Conservation (phyloP, 2,797 vertebrate genomes). For the Bradypus variegatus region DNA sequence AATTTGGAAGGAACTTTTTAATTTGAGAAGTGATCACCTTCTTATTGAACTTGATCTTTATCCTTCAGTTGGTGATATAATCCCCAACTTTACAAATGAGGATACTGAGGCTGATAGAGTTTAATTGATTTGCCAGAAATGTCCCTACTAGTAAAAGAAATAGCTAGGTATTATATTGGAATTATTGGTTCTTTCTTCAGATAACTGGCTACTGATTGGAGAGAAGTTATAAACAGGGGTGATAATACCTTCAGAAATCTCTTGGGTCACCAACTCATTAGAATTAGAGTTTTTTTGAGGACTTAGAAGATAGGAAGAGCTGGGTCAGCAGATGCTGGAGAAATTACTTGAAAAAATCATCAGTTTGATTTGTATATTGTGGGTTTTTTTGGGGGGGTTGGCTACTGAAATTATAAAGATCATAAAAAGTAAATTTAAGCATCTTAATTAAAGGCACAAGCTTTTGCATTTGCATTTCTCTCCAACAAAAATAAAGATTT, state of each 20-base stretch:
- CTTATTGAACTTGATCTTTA: background rate
- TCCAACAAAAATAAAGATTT: background rate
- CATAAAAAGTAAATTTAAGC: background rate
- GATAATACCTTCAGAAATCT: background rate
- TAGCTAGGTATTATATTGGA: background rate
- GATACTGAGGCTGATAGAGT: background rate
- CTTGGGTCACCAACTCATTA: background rate
- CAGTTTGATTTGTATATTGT: slow-evolving; percentile 1
- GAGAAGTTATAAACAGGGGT: background rate
- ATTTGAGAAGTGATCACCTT: background rate
- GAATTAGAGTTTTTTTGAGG: background rate
- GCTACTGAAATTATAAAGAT: background rate
- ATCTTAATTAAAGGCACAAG: background rate
- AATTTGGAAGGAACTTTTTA: background rate
- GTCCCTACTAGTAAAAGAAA: background rate
- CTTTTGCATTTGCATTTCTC: background rate
- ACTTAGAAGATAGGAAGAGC: background rate
- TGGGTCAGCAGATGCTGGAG: background rate
- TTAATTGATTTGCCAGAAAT: background rate
- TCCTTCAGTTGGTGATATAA: background rate
- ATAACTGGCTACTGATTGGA: background rate
- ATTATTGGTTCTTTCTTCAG: background rate
- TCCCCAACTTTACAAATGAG: background rate
- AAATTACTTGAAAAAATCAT: background rate
- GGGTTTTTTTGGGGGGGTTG: background rate